Evolutionary conservation across 2,113 vertebrate species (phyloP).

Genomic region (Pycnonotus jocosus): DNA sequence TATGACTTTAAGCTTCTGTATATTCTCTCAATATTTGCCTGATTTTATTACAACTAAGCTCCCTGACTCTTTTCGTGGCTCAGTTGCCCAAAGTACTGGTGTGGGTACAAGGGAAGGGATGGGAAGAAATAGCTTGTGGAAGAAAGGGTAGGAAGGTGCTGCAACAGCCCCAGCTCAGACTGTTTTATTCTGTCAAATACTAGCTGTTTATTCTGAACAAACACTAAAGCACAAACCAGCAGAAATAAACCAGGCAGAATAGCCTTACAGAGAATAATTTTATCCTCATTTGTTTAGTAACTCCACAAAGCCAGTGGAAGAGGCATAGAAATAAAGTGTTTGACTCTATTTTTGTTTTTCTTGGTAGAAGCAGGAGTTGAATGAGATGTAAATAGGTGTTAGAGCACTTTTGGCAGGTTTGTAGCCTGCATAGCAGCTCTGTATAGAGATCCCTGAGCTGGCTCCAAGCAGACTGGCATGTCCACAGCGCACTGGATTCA

Average conservation of each 20-base stretch:
- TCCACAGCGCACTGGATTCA: not conserved
- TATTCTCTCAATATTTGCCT: not conserved
- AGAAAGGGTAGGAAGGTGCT: not conserved
- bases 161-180: not conserved
- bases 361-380: not conserved
- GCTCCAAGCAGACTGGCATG: slow-evolving; percentile 34
- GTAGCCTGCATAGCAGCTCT: not conserved
- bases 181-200: not conserved
- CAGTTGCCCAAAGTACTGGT: not conserved
- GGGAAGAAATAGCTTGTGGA: not conserved
- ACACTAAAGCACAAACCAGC: not conserved
- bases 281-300: not conserved
- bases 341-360: not conserved
- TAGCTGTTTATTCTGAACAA: no score
- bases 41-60: not conserved
- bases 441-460: not conserved
- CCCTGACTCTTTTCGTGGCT: not conserved
- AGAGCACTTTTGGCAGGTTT: not conserved
- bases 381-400: not conserved
- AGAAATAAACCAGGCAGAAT: not conserved
- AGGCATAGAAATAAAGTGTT: not conserved
- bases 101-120: not conserved
- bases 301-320: not conserved
- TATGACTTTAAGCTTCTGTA: not conserved
- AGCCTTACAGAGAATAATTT: not conserved